Conservation (phyloP, 1,140 invertebrate species). For the Vanessa tameamea region DNA sequence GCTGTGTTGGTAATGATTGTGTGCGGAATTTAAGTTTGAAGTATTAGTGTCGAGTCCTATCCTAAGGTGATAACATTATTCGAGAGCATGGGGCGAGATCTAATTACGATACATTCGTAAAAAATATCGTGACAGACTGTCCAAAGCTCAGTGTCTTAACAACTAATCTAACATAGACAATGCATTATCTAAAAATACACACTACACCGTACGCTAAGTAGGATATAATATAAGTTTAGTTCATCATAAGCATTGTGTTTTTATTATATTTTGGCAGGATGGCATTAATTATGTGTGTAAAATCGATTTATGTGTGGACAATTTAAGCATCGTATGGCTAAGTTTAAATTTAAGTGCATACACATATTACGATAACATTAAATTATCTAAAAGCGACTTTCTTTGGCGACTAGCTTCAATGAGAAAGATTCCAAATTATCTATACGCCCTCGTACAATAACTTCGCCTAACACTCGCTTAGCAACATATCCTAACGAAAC, state of each 20-base stretch:
- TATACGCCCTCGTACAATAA: constrained; percentile 34
- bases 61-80: constrained; percentile 55
- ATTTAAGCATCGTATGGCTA: constrained; percentile 76
- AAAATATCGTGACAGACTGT: constrained; percentile 76
- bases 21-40: constrained; percentile 38
- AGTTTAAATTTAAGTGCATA: constrained; percentile 74
- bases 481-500: constrained; percentile 42
- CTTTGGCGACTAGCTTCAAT: constrained; percentile 75
- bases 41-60: constrained; percentile 48
- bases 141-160: constrained; percentile 78
- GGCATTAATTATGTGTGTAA: constrained; percentile 75
- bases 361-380: constrained; percentile 72
- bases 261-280: constrained; percentile 77
- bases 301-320: constrained; percentile 79
- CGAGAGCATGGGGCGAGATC: constrained; percentile 60
- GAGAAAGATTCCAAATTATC: constrained; percentile 79
- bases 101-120: constrained; percentile 65
- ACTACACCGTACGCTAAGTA: constrained; percentile 76
- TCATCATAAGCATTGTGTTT: constrained; percentile 79
- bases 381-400: constrained; percentile 74
- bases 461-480: constrained; percentile 23
- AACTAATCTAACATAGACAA: constrained; percentile 78
- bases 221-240: constrained; percentile 75
- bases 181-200: constrained; percentile 80
- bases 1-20: constrained; percentile 47